Evolutionary conservation across 2,797 vertebrate genomes (phyloP), one percentile per base, ranked within the genome.

Genomic region (Delichon dasypus): DNA sequence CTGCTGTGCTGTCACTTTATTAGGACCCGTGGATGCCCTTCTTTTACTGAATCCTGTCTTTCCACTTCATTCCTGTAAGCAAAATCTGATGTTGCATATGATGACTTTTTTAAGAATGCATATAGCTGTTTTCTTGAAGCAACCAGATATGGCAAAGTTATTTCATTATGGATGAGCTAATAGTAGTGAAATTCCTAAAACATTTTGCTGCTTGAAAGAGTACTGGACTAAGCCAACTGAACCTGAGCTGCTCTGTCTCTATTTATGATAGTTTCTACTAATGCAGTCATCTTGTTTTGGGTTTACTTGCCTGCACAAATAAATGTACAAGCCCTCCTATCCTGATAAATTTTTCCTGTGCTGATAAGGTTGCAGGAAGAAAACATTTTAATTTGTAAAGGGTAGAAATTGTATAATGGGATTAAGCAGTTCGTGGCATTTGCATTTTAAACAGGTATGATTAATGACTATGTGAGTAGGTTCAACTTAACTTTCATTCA

Each of bases 401-500:
- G 11, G 10, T 65, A 42, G 40, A 61, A 77, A 65, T 20, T 58
- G 21, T 78, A 48, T 80, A 75, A 77, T 34, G 44, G 48, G 40
- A 86, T 78, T 81, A 94, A 79, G 40, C 13, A 3, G n/a, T 67
- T 61, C 67, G 18, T 60, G 54, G 50, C 17, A 45, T 68, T 88
- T 84, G 36, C 45, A 47, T 90, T 91, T 90, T 54, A 89, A 79
- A 42, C 15, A 0, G 13, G 38, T 62, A 2, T 51, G 21, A 61
- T 84, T 85, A 93, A 73, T 82, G 60, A 48, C 17, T 77, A 2
- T 34, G 21, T 66, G 20, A 77, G 47, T 44, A 75, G 32, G n/a
- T 86, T 93, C 12, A 57, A 57, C 84, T 89, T 79, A 22, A 54
- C 68, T 81, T 84, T 73, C 32, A 44, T 68, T 94, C n/a, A 78